Evolutionary conservation across 2,888 invertebrate genomes (phyloP), one percentile per base, ranked within the genome.

Genomic region (Sesia apiformis): DNA sequence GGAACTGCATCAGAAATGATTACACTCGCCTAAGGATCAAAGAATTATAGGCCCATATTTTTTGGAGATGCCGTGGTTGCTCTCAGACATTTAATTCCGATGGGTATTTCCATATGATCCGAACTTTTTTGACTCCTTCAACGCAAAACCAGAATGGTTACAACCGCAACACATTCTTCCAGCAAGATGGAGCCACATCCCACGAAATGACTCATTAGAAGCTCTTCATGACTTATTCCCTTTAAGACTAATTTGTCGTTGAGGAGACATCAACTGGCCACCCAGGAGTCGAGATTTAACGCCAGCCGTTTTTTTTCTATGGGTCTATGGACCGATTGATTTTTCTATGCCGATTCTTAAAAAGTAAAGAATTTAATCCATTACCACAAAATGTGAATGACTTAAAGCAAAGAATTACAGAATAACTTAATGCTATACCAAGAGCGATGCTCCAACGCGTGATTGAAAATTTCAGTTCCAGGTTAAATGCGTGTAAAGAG

Each of bases 31-130:
- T 7, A 60, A 57, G 55, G 58, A 60, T 7, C 53, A 53, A 51
- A 61, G 57, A 53, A 58, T 61, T n/a, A 58, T 62, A 40, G 60
- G 60, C 4, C 59, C 60, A n/a, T 60, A 57, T 54, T 60, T 62
- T 55, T 59, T 57, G 53, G 8, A 56, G 60, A 54, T 51, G 58
- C 50, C 8, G 39, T 42, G 5, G 49, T 3, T 49, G 55, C 39
- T 40, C 56, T n/a, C 41, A 55, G 4, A 58, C 58, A 39, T 56
- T 62, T 46, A 62, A 60, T 58, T 46, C 57, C 38, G 53, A 52
- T 23, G 52, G 49, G 7, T 56, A 62, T 54, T 55, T 41, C 43
- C 53, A 46, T 8, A 62, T 62, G 58, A 43, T 58, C 43, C 41
- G 52, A 5, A 42, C 53, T 46, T 61, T 56, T 52, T 42, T 42